A percentile compares a stretch with the other conserved stretches of the same genome.
These are phyloP conservation scores for Sesamia inferens DNA, from an alignment of 2,888 invertebrate genomes.

Conservation along the genomic window DNA sequence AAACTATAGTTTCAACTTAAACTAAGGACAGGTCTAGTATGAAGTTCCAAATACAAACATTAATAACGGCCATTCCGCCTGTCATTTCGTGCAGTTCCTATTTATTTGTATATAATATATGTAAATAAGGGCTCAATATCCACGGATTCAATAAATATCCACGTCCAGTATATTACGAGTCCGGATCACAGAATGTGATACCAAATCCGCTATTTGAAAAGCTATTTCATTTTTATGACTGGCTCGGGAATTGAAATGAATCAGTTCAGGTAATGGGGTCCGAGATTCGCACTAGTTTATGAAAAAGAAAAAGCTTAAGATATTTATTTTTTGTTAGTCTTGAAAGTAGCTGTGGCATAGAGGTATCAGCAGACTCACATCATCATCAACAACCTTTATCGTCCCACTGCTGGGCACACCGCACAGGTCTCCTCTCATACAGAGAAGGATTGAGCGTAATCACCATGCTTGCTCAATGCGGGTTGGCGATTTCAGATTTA, in stretches of 20 bases:
- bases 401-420: too few relatives aligned
- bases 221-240: slow-evolving; percentile 63
- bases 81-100: slow-evolving; percentile 17
- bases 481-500: too few relatives aligned
- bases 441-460: too few relatives aligned
- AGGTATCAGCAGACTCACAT: too few relatives aligned
- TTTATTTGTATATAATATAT: slow-evolving; percentile 29
- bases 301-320: background rate
- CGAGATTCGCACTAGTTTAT: slow-evolving; percentile 21
- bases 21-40: background rate
- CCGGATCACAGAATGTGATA: slow-evolving; percentile 56
- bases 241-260: slow-evolving; percentile 60
- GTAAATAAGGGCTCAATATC: slow-evolving; percentile 34
- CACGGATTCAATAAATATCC: slow-evolving; percentile 34
- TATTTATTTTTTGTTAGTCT: slow-evolving; percentile 2
- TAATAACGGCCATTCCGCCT: slow-evolving; percentile 12
- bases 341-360: too few relatives aligned
- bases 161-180: slow-evolving; percentile 37
- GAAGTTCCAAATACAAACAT: slow-evolving; percentile 22
- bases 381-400: too few relatives aligned
- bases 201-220: slow-evolving; percentile 58
- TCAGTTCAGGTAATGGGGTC: slow-evolving; percentile 46
- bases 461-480: too few relatives aligned
- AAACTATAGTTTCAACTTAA: background rate
- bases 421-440: too few relatives aligned